Conservation (phyloP, 23 tunicate genomes). For the Styela clava region DNA sequence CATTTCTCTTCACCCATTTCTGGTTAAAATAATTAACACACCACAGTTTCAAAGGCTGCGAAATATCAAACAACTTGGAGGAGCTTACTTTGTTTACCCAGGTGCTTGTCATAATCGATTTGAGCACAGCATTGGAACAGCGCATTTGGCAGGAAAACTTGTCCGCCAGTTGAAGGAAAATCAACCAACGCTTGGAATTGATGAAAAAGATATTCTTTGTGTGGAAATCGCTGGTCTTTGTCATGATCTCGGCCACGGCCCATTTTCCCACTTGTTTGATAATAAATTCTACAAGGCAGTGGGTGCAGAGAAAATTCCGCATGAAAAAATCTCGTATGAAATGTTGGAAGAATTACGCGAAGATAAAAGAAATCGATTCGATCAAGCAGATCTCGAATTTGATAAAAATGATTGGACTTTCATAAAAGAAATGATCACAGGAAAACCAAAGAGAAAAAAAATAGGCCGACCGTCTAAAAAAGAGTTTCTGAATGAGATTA, state of each 20-base stretch:
- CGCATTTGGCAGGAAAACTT: constrained; percentile 64
- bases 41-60: constrained; percentile 79
- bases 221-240: constrained; percentile 73
- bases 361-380: not conserved
- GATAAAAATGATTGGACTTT: constrained; percentile 26
- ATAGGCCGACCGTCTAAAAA: not conserved
- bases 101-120: constrained; percentile 75
- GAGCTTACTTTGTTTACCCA: constrained; percentile 43
- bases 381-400: constrained; percentile 10
- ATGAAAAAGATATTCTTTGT: constrained; percentile 60
- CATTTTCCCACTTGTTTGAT: constrained; percentile 92
- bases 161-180: constrained; percentile 33
- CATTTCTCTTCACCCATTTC: constrained; percentile 46
- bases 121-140: constrained; percentile 65
- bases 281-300: constrained; percentile 31
- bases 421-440: constrained; percentile 67
- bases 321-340: constrained; percentile 55
- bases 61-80: no score
- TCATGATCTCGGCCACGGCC: constrained; percentile 91
- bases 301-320: constrained; percentile 32
- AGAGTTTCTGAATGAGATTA: constrained; percentile 71
- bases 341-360: constrained; percentile 47
- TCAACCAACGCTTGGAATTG: constrained; percentile 27
- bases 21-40: constrained; percentile 60
- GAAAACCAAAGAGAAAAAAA: constrained; percentile 12